A percentile compares a stretch with the other conserved stretches of the same genome.
These are phyloP conservation scores for Protobothrops mucrosquamatus DNA, from an alignment of 2,113 vertebrate genomes.

Conservation along the genomic window DNA sequence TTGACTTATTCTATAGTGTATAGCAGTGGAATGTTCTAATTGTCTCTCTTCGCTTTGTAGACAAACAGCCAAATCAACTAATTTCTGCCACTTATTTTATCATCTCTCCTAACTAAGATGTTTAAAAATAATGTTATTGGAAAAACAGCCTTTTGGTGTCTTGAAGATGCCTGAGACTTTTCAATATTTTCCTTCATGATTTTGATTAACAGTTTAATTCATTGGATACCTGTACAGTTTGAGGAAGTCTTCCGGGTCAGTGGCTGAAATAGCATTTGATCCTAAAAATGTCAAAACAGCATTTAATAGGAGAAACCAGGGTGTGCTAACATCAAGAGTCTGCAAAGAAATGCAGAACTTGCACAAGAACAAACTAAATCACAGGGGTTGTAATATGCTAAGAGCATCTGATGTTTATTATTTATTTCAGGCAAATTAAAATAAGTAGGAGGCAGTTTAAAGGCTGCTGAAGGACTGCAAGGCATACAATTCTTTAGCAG, in stretches of 20 bases:
- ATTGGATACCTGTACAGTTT: not conserved
- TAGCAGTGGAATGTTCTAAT: not conserved
- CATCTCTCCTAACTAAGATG: not conserved
- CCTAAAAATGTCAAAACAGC: not conserved
- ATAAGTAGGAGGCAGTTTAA: not conserved
- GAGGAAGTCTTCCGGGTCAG: not conserved
- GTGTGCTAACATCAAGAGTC: not conserved
- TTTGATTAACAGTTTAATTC: not conserved
- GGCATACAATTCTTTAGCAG: not conserved
- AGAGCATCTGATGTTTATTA: not conserved
- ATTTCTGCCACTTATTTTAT: not conserved
- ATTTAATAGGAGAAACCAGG: not conserved
- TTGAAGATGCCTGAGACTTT: not conserved
- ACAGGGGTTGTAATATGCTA: not conserved
- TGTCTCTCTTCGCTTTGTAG: too few species aligned
- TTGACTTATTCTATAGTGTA: not conserved
- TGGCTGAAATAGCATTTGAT: constrained; percentile 14
- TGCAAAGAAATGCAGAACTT: not conserved
- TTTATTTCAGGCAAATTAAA: not conserved
- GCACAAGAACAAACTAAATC: not conserved
- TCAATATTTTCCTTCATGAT: not conserved
- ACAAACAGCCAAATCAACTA: not conserved
- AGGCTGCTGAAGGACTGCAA: not conserved
- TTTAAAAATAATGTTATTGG: not conserved
- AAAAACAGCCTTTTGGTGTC: not conserved